Conservation (phyloP, 2,113 vertebrate genomes). For the Motacilla tschutschensis region DNA sequence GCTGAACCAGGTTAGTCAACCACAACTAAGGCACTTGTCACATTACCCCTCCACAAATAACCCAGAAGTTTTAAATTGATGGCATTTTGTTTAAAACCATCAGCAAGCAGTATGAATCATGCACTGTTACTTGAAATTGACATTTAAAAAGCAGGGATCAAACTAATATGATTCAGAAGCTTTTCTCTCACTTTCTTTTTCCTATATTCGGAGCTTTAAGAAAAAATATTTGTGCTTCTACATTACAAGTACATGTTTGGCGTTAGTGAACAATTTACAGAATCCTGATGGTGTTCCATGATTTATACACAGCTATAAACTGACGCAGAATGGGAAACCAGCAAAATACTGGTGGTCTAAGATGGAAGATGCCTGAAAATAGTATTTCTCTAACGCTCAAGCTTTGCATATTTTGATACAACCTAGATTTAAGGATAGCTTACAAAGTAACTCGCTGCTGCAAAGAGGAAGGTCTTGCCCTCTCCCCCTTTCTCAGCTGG, state of each 20-base stretch:
- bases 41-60: neutral
- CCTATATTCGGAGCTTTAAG: neutral
- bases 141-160: neutral
- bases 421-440: neutral
- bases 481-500: neutral
- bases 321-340: neutral
- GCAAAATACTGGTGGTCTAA: neutral
- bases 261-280: neutral
- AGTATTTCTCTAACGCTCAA: neutral
- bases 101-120: neutral
- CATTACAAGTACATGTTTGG: neutral
- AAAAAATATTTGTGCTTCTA: neutral
- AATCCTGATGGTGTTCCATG: neutral
- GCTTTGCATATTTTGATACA: neutral
- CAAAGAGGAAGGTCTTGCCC: neutral
- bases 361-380: neutral
- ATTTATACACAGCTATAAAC: neutral
- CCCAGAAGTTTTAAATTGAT: neutral
- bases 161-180: neutral
- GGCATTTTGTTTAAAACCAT: neutral
- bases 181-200: neutral
- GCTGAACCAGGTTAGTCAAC: neutral
- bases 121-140: neutral
- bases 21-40: neutral
- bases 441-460: neutral